These are phyloP conservation scores for Jacana jacana DNA, from an alignment of 2,113 vertebrate genomes.

Conservation along the genomic window DNA sequence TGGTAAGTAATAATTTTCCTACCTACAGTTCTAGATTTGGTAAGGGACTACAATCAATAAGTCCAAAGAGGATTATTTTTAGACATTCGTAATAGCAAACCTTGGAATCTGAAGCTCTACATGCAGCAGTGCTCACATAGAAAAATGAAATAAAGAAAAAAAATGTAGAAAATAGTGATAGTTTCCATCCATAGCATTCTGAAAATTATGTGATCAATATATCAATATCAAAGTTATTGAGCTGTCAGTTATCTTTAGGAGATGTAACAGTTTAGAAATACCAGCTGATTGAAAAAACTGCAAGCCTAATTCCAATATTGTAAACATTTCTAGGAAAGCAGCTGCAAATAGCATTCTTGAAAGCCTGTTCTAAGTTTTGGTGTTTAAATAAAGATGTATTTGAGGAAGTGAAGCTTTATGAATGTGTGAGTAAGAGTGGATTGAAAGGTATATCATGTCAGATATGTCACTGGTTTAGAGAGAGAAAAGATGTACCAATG, in stretches of 20 bases:
- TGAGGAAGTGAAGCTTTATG: constrained; percentile 32
- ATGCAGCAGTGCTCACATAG: not conserved
- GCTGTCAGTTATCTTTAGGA: not conserved
- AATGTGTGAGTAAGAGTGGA: not conserved
- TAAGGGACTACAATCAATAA: not conserved
- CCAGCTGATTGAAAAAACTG: not conserved
- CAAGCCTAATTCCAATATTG: not conserved
- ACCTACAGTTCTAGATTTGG: not conserved
- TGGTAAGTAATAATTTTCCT: not conserved
- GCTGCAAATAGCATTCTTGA: not conserved
- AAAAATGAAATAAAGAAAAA: not conserved
- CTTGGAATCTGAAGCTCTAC: not conserved
- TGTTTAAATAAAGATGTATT: constrained; percentile 23
- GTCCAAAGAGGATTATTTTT: not conserved
- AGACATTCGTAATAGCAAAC: not conserved
- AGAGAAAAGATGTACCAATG: not conserved
- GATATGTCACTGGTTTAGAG: not conserved
- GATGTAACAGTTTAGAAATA: not conserved
- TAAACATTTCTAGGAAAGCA: not conserved
- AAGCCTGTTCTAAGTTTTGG: not conserved
- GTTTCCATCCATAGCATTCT: not conserved
- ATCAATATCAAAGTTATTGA: not conserved
- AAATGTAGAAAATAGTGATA: not conserved
- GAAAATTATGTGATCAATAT: not conserved
- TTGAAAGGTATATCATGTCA: not conserved